A percentile compares a stretch with the other conserved stretches of the same genome.
These are phyloP conservation scores for Mesorhabditis spiculigera DNA, from an alignment of 2,888 invertebrate genomes.

Conservation along the genomic window DNA sequence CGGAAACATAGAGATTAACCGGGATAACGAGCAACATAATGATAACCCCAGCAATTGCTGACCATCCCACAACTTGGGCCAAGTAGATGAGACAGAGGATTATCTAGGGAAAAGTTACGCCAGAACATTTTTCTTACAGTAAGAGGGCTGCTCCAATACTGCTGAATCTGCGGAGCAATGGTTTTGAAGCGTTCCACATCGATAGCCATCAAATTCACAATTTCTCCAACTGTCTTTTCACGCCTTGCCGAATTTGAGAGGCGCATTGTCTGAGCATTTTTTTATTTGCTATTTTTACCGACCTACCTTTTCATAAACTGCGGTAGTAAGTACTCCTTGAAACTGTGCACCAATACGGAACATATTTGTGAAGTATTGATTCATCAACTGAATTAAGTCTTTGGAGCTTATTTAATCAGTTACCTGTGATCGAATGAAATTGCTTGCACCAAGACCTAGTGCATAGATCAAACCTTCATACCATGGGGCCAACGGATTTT, in stretches of 20 bases:
- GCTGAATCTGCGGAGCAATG: slow-evolving; percentile 56
- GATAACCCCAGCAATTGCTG: slow-evolving; percentile 83
- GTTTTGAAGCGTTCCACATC: slow-evolving; percentile 62
- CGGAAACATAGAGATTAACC: slow-evolving; percentile 49
- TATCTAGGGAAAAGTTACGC: slow-evolving; percentile 29
- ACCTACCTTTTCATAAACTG: slow-evolving; percentile 59
- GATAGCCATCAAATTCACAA: slow-evolving; percentile 65
- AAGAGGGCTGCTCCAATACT: slow-evolving; percentile 56
- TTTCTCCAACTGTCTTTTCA: slow-evolving; percentile 63
- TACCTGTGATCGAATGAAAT: slow-evolving; percentile 23
- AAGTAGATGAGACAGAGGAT: slow-evolving; percentile 57
- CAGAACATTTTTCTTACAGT: slow-evolving; percentile 25
- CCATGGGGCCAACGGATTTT: slow-evolving; percentile 42
- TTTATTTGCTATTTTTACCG: not conserved
- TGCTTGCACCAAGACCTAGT: slow-evolving; percentile 40
- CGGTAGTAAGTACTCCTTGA: slow-evolving; percentile 48
- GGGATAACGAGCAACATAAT: slow-evolving; percentile 77
- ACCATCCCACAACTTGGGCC: slow-evolving; percentile 68
- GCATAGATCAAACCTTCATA: slow-evolving; percentile 46
- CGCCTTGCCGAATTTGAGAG: slow-evolving; percentile 62
- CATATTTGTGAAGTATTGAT: slow-evolving; percentile 44
- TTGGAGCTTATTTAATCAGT: not conserved
- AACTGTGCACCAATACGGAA: slow-evolving; percentile 48
- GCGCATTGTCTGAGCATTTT: slow-evolving; percentile 55
- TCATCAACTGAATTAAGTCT: slow-evolving; percentile 20